phyloP scores from a whole-genome alignment of 2,888 invertebrate species.

The Poecilus cupreus region DNA sequence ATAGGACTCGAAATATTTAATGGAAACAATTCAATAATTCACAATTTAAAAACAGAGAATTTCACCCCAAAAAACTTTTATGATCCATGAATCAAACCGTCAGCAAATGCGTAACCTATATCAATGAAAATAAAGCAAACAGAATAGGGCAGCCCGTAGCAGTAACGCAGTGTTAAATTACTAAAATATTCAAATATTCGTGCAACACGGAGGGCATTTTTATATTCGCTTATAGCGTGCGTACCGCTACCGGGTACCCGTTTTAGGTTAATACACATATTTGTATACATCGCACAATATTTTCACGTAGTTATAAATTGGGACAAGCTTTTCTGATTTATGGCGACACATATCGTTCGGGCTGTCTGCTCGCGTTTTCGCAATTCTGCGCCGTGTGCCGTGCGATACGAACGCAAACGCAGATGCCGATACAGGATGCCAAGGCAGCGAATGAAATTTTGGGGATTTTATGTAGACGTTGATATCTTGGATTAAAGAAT shows the following conservation, averaged over 20 bases:
- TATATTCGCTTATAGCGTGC: constrained; percentile 22
- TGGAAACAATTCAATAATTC: too few species aligned
- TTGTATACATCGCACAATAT: constrained; percentile 53
- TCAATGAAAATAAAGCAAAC: constrained; percentile 31
- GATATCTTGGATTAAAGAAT: constrained; percentile 33
- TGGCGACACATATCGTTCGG: constrained; percentile 53
- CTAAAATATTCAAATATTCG: constrained; percentile 48
- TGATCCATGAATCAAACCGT: not conserved
- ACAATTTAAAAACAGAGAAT: too few species aligned
- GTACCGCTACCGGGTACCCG: constrained; percentile 10
- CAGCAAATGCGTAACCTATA: constrained; percentile 18
- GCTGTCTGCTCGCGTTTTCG: constrained; percentile 39
- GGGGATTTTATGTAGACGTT: constrained; percentile 6
- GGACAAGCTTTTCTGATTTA: constrained; percentile 49
- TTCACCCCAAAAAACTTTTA: not conserved
- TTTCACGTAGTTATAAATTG: constrained; percentile 54
- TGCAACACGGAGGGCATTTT: constrained; percentile 6
- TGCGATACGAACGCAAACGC: not conserved
- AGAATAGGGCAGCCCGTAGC: not conserved
- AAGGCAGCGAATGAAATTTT: constrained; percentile 12
- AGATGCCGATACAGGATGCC: not conserved
- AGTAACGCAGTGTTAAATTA: constrained; percentile 33
- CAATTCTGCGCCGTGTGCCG: constrained; percentile 11
- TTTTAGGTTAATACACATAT: constrained; percentile 56
- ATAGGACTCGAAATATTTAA: too few species aligned